A percentile compares a stretch with the other conserved stretches of the same genome.
phyloP scores from a whole-genome alignment of 2,113 vertebrate genomes.

The Acanthisitta chloris region DNA sequence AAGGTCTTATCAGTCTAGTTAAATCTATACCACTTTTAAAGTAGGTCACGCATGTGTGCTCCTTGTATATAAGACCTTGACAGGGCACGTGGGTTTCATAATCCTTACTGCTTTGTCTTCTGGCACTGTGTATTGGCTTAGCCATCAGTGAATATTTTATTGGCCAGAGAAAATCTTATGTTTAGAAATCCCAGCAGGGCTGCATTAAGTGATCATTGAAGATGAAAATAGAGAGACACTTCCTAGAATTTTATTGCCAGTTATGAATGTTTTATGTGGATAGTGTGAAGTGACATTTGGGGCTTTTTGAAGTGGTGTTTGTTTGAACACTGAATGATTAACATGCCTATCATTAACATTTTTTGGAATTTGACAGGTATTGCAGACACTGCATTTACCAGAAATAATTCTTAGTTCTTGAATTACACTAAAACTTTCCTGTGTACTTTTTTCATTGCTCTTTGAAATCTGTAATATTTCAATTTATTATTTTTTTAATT shows the following conservation, averaged over 20 bases:
- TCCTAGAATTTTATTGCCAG: background rate
- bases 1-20: background rate
- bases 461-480: background rate
- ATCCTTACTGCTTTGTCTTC: background rate
- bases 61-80: background rate
- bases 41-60: background rate
- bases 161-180: background rate
- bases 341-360: background rate
- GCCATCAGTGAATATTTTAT: background rate
- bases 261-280: background rate
- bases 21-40: background rate
- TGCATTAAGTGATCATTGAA: background rate
- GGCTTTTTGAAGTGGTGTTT: background rate
- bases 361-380: background rate
- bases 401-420: background rate
- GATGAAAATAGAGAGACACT: background rate
- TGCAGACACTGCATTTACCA: background rate
- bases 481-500: background rate
- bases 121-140: background rate
- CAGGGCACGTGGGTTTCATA: background rate
- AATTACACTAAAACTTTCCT: background rate
- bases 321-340: background rate
- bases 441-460: background rate
- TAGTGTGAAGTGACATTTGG: background rate
- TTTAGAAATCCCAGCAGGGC: background rate